Percentiles rank a stretch among this genome's conserved stretches.
Evolutionary conservation across 2,797 vertebrate species (phyloP).

Genomic region (Sebastes diploproa): DNA sequence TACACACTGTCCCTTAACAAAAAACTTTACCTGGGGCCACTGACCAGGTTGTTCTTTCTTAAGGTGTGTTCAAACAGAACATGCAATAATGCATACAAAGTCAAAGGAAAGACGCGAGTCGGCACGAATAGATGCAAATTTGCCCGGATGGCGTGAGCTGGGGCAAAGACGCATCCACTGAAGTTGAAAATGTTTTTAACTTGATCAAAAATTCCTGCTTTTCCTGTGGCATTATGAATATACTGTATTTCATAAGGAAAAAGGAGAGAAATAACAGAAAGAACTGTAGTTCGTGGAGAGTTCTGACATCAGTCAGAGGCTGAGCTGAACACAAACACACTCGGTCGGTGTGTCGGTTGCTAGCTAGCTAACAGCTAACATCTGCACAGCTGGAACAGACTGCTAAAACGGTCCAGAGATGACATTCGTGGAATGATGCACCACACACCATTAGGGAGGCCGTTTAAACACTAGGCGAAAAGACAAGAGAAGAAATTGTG

Average conservation of each 20-base stretch:
- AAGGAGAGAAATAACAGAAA: not conserved
- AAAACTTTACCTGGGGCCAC: not conserved
- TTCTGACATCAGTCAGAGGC: not conserved
- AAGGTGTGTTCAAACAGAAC: too few species aligned
- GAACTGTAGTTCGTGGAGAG: not conserved
- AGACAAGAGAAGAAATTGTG: not conserved
- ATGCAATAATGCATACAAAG: not conserved
- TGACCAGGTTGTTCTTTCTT: not conserved
- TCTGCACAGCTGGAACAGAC: not conserved
- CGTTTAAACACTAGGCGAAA: not conserved
- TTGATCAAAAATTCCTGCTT: not conserved
- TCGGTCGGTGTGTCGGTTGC: not conserved
- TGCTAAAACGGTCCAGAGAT: not conserved
- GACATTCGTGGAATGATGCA: not conserved
- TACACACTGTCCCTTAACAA: not conserved
- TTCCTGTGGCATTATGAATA: not conserved
- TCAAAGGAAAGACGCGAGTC: not conserved
- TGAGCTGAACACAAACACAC: not conserved
- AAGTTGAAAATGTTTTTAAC: not conserved
- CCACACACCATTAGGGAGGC: not conserved
- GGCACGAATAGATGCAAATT: not conserved
- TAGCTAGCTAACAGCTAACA: not conserved
- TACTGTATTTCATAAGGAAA: not conserved
- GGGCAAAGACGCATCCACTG: not conserved
- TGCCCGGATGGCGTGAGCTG: not conserved